A percentile compares a stretch with the other conserved stretches of the same genome.
phyloP scores from a whole-genome alignment of 2,888 invertebrate genomes.

The Cylloceria caligata region DNA sequence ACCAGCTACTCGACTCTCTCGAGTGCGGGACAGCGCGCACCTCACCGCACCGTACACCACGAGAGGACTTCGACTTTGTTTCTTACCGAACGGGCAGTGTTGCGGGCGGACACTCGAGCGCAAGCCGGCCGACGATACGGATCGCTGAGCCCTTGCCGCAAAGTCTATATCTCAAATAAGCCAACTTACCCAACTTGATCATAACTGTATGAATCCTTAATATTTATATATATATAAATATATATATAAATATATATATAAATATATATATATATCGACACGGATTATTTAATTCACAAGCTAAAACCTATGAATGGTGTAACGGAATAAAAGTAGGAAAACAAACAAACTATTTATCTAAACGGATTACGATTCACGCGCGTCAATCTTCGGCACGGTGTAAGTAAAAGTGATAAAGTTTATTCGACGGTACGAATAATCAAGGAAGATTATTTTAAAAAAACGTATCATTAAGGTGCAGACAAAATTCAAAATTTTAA shows the following conservation, averaged over 20 bases:
- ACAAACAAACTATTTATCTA: constrained; percentile 2
- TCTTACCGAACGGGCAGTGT: constrained; percentile 66
- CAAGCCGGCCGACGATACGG: constrained; percentile 70
- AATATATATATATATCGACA: no score
- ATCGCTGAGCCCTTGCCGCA: constrained; percentile 71
- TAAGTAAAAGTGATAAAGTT: constrained; percentile 23
- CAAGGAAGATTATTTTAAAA: not conserved
- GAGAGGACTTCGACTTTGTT: constrained; percentile 69
- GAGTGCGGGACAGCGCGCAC: constrained; percentile 46
- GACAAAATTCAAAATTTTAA: not conserved
- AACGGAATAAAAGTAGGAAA: not conserved
- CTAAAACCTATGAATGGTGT: not conserved
- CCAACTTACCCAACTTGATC: constrained; percentile 18
- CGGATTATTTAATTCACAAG: constrained; percentile 3
- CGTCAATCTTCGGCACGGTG: constrained; percentile 18
- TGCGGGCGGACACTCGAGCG: constrained; percentile 69
- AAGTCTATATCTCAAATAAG: constrained; percentile 59
- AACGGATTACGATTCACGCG: constrained; percentile 1
- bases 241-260: no score
- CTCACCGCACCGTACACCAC: constrained; percentile 52
- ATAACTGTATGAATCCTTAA: not conserved
- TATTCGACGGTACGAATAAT: not conserved
- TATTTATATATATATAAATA: no score
- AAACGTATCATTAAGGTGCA: constrained; percentile 14
- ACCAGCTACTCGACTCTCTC: constrained; percentile 57